Base-by-base conservation (phyloP, 2,797 vertebrate species). In the Gymnothorax javanicus region DNA sequence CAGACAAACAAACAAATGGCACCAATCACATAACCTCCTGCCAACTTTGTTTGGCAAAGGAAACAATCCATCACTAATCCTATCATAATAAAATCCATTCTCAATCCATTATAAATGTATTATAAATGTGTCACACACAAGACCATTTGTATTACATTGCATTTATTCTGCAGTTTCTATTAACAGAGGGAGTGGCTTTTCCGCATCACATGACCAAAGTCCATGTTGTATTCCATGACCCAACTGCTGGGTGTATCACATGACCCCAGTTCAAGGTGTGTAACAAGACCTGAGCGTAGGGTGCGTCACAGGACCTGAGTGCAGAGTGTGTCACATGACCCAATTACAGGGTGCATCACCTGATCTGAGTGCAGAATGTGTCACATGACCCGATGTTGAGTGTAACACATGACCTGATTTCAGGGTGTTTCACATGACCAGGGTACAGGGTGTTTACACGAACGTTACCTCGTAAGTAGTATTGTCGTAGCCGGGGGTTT, bases 401-500 rank as follows among this genome's bases (percentile, higher is more conserved):
- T 43, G 23, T 7, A 23, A 23, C 62, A n/a, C 62, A 62, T 62
- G 60, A 62, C 60, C 60, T 62, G 33, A 43, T 43, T 43, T 43
- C 33, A 43, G 33, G 33, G 33, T 43, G 33, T 43, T 1, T 43
- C 33, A 43, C 33, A 43, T 43, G 33, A 43, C 33, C 33, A 43
- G 33, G 33, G 33, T 43, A 43, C 33, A 43, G 33, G 33, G 33
- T 67, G 57, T 58, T 43, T 43, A 1, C 33, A 43, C 33, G 33
- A 43, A 43, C 33, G 13, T 56, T 8, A 83, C n/a, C 96, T 94
- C 94, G 94, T 11, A 96, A 92, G 91, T 97, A 97, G 92, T 96
- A 97, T 91, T 95, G 95, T 43, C 96, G 93, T 86, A 97, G 94
- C 89, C 93, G 95, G 67, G 96, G 95, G 93, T 97, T 96, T 87